Conservation (phyloP, 53 echinoderm and acorn worm species). For the Arbacia lixula region DNA sequence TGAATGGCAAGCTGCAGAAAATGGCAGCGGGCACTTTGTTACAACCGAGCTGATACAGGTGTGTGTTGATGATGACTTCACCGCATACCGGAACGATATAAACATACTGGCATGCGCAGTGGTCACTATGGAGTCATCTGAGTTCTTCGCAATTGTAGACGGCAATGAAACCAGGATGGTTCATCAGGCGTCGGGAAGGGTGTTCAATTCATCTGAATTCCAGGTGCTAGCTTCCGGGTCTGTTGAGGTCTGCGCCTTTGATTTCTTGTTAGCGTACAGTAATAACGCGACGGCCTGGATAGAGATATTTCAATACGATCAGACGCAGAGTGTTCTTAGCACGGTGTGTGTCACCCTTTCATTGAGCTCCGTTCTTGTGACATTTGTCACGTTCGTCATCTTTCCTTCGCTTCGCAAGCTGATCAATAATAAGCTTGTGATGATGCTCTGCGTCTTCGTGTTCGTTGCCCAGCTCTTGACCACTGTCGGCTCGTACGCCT, state of each 20-base stretch:
- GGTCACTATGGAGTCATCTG: constrained; percentile 13
- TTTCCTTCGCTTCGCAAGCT: constrained; percentile 39
- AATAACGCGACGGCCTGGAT: not conserved
- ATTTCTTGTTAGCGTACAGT: not conserved
- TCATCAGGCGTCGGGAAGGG: not conserved
- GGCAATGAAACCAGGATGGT: not conserved
- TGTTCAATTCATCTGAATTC: constrained; percentile 22
- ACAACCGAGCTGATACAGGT: not conserved
- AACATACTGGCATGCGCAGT: not conserved
- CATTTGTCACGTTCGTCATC: constrained; percentile 1
- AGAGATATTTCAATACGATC: not conserved
- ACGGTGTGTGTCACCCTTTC: constrained; percentile 20
- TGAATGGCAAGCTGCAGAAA: not conserved
- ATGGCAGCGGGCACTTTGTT: not conserved
- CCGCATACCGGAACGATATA: not conserved
- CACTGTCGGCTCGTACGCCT: constrained; percentile 17
- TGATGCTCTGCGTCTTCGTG: constrained; percentile 7
- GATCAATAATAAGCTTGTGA: constrained; percentile 29
- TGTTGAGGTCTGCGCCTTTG: constrained; percentile 16
- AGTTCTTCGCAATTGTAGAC: not conserved
- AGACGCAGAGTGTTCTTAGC: constrained; percentile 12
- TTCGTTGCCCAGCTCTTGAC: constrained; percentile 13
- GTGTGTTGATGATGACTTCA: not conserved
- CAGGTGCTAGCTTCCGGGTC: not conserved
- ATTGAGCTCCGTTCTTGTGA: not conserved